These are phyloP conservation scores for Lepisosteus osseus DNA, from an alignment of 2,113 vertebrate species.

Conservation along the genomic window DNA sequence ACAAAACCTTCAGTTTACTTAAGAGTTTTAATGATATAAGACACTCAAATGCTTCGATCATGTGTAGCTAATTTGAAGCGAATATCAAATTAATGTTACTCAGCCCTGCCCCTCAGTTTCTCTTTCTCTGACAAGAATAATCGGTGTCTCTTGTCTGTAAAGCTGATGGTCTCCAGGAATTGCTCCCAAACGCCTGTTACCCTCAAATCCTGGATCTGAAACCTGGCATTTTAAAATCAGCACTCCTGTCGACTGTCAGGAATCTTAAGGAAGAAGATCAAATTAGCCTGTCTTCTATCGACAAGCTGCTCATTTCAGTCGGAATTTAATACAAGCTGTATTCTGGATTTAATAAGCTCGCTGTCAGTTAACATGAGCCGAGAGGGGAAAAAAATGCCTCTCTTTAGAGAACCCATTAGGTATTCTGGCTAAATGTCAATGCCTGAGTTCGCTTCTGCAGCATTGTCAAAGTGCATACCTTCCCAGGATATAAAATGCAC, in stretches of 20 bases:
- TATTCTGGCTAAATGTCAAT: constrained; percentile 8
- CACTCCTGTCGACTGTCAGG: not conserved
- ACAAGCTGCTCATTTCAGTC: constrained; percentile 1
- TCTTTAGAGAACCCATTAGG: not conserved
- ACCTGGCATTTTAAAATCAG: too few species aligned
- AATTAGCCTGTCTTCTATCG: not conserved
- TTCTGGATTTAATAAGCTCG: not conserved
- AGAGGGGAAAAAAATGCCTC: not conserved
- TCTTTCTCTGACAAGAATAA: too few species aligned
- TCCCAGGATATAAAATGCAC: not conserved
- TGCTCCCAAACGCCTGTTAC: too few species aligned
- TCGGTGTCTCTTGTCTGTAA: too few species aligned
- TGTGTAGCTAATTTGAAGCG: too few species aligned
- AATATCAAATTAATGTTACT: too few species aligned
- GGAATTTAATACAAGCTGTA: not conserved
- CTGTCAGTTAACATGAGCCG: constrained; percentile 1
- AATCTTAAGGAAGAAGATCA: constrained; percentile 30
- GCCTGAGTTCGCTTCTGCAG: not conserved
- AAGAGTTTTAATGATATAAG: too few species aligned
- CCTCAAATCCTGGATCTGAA: too few species aligned
- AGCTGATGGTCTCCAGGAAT: too few species aligned
- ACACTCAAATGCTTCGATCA: too few species aligned
- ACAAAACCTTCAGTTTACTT: too few species aligned
- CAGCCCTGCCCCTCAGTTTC: too few species aligned
- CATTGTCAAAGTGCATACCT: constrained; percentile 6